Evolutionary conservation across 1,140 invertebrate species (phyloP).

Genomic region (Drosophila erecta): DNA sequence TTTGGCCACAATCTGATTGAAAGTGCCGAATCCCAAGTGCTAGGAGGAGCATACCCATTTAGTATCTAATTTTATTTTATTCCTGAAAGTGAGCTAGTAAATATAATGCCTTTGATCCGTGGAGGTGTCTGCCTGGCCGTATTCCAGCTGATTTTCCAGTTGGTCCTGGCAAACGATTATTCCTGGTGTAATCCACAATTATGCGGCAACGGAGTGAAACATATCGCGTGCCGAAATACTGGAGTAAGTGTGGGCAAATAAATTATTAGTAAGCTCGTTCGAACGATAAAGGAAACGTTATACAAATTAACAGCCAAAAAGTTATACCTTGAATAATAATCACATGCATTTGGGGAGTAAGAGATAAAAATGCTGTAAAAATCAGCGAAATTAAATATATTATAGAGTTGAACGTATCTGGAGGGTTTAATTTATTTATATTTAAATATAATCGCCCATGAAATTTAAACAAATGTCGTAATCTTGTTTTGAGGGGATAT

Average conservation of each 20-base stretch:
- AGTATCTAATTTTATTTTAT: conserved; percentile 3
- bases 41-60: conserved; percentile 1
- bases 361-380: conserved; percentile 23
- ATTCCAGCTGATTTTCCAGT: conserved; percentile 45
- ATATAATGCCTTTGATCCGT: conserved; percentile 41
- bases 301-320: conserved; percentile 1
- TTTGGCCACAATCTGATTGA: conserved; percentile 55
- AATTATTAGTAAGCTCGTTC: neutral
- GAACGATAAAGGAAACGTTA: neutral
- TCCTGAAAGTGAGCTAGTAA: conserved; percentile 1
- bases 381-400: neutral
- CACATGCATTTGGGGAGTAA: conserved; percentile 4
- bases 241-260: conserved; percentile 56
- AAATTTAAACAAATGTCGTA: conserved; percentile 2
- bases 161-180: conserved; percentile 43
- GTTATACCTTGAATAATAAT: conserved; percentile 1
- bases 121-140: conserved; percentile 46
- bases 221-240: conserved; percentile 74
- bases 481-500: conserved; percentile 10
- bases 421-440: conserved; percentile 18
- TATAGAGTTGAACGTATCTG: neutral
- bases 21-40: conserved; percentile 28
- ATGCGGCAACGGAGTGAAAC: conserved; percentile 54
- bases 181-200: conserved; percentile 75
- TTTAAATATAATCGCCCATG: conserved; percentile 21